Evolutionary conservation across 2,797 vertebrate species (phyloP).

Genomic region (Trematomus bernacchii): DNA sequence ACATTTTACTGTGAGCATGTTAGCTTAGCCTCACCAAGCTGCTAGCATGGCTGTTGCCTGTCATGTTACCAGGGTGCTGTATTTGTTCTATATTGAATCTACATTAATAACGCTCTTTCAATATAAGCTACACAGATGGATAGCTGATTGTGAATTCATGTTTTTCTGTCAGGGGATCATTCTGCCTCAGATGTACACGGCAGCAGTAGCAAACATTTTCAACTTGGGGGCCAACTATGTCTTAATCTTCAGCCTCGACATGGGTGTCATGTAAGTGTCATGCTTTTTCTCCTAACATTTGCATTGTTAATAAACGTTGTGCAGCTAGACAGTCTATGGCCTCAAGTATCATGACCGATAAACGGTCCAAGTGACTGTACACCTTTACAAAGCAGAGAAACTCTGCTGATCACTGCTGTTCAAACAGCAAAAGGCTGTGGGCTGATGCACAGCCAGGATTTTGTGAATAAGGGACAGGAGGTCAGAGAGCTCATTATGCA

Average conservation of each 20-base stretch:
- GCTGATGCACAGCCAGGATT: constrained; percentile 1
- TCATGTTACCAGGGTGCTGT: not conserved
- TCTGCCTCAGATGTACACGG: constrained; percentile 92
- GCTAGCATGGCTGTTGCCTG: not conserved
- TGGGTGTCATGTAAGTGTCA: constrained; percentile 91
- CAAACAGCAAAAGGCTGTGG: not conserved
- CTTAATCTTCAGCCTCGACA: constrained; percentile 86
- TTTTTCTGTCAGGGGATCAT: constrained; percentile 88
- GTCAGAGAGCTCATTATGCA: constrained; percentile 18
- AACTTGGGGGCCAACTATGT: constrained; percentile 89
- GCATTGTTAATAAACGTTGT: constrained; percentile 12
- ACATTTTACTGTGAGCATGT: not conserved
- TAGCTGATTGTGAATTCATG: not conserved
- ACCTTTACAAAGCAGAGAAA: not conserved
- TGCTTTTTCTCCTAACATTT: not conserved
- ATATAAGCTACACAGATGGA: not conserved
- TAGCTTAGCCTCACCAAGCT: not conserved
- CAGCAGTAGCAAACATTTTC: constrained; percentile 88
- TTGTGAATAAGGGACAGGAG: constrained; percentile 7
- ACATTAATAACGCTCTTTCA: not conserved
- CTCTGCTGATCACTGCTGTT: not conserved
- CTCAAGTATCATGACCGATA: not conserved
- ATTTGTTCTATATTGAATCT: not conserved
- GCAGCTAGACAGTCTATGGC: not conserved
- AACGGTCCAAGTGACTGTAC: not conserved